Evolutionary conservation across 2,888 invertebrate genomes (phyloP).

Genomic region (Hydrotaea cyrtoneurina): DNA sequence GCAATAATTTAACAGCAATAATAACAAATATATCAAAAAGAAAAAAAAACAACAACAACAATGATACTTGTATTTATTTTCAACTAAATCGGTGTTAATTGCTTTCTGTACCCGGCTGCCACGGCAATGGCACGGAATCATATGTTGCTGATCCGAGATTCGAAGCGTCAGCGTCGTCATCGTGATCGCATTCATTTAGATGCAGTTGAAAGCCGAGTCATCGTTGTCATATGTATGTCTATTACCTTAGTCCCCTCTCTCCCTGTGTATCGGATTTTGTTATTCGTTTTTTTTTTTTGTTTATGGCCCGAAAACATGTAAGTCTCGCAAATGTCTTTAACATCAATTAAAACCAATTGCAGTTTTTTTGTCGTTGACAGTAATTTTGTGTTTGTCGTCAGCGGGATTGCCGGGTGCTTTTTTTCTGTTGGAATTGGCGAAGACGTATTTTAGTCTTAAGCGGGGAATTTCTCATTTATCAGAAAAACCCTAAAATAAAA

Average conservation of each 20-base stretch:
- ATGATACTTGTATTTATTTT: constrained; percentile 30
- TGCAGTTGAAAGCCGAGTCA: neutral
- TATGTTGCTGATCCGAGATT: neutral
- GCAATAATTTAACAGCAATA: constrained; percentile 50
- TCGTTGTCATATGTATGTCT: neutral
- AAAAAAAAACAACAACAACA: constrained; percentile 1
- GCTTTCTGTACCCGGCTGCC: constrained; percentile 42
- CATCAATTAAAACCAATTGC: constrained; percentile 28
- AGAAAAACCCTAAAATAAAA: neutral
- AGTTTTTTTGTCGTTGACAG: neutral
- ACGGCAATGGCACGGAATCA: neutral
- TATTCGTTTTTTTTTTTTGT: neutral
- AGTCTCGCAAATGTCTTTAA: constrained; percentile 27
- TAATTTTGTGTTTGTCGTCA: neutral
- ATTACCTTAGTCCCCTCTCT: neutral
- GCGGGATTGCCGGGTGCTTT: neutral
- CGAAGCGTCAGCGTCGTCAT: neutral
- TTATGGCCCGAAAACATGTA: constrained; percentile 2
- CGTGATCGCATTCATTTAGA: constrained; percentile 2
- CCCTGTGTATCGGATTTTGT: neutral
- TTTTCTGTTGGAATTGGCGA: neutral
- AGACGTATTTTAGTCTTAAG: too few species aligned
- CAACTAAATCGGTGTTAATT: constrained; percentile 63
- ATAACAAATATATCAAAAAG: constrained; percentile 16
- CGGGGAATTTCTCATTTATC: too few species aligned